Percentiles rank a stretch among this genome's conserved stretches.
Conservation (phyloP, 2,797 vertebrate species). For the Clarias pachynema region DNA sequence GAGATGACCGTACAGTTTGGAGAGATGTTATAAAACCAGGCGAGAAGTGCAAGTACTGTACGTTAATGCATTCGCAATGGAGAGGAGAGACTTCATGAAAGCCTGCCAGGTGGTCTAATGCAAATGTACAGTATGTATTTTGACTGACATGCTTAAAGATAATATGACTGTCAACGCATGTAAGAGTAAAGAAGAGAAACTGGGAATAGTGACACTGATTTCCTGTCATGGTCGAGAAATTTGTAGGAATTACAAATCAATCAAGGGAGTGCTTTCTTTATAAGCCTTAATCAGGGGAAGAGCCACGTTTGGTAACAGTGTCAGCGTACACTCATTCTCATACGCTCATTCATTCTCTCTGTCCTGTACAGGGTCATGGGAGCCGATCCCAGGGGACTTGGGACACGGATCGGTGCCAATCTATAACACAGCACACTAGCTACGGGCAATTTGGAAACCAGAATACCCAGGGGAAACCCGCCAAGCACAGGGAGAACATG, state of each 20-base stretch:
- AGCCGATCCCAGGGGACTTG: too few species aligned
- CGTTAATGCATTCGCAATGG: not conserved
- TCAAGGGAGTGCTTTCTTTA: not conserved
- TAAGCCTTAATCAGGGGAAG: too few species aligned
- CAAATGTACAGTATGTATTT: not conserved
- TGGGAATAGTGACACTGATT: not conserved
- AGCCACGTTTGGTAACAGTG: too few species aligned
- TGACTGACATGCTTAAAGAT: not conserved
- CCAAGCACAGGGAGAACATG: too few species aligned
- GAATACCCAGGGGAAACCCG: too few species aligned
- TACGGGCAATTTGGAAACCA: too few species aligned
- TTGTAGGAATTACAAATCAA: not conserved
- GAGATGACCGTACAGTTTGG: not conserved
- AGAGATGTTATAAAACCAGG: not conserved
- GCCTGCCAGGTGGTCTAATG: not conserved
- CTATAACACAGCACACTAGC: too few species aligned
- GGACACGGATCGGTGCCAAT: too few species aligned
- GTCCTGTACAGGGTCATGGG: too few species aligned
- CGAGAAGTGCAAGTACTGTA: not conserved
- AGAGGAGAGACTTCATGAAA: not conserved
- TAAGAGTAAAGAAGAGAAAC: not conserved
- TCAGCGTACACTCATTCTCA: too few species aligned
- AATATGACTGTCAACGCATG: not conserved
- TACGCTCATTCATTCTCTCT: too few species aligned
- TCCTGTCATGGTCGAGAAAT: not conserved